Evolutionary conservation across 2,888 invertebrate genomes (phyloP).

Genomic region (Pristionchus arcanus): DNA sequence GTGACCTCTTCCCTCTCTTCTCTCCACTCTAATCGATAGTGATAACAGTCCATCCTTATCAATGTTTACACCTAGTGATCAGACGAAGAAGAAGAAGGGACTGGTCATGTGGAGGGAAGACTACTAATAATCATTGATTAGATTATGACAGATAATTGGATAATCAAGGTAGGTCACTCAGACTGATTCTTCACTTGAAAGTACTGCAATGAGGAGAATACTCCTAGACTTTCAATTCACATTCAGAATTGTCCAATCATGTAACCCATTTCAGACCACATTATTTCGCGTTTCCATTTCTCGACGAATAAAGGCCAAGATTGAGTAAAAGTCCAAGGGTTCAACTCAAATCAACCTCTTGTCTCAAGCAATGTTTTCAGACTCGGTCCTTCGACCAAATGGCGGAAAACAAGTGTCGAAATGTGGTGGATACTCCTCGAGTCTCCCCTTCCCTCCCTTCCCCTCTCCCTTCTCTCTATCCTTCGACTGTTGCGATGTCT

Average conservation of each 20-base stretch:
- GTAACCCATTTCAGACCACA: not conserved
- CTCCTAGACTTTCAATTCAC: not conserved
- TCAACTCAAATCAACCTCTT: not conserved
- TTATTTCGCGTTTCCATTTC: not conserved
- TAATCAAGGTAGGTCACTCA: not conserved
- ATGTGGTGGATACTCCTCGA: constrained; percentile 42
- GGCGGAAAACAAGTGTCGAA: constrained; percentile 38
- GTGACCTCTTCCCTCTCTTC: not conserved
- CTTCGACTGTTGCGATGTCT: constrained; percentile 41
- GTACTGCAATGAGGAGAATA: not conserved
- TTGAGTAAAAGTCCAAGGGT: not conserved
- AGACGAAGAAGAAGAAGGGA: not conserved
- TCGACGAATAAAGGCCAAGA: not conserved
- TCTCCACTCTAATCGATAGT: constrained; percentile 27
- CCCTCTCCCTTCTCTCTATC: not conserved
- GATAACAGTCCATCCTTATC: constrained; percentile 33
- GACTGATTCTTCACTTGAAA: not conserved
- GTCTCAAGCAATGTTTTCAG: constrained; percentile 1
- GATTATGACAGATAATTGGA: not conserved
- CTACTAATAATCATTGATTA: not conserved
- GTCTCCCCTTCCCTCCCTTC: constrained; percentile 44
- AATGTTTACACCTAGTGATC: constrained; percentile 7
- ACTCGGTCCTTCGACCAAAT: not conserved
- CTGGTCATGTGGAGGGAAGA: not conserved
- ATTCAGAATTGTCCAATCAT: too few species aligned